Base-by-base conservation (phyloP, 2,113 vertebrate species). In the Poeciliopsis retropinna region DNA sequence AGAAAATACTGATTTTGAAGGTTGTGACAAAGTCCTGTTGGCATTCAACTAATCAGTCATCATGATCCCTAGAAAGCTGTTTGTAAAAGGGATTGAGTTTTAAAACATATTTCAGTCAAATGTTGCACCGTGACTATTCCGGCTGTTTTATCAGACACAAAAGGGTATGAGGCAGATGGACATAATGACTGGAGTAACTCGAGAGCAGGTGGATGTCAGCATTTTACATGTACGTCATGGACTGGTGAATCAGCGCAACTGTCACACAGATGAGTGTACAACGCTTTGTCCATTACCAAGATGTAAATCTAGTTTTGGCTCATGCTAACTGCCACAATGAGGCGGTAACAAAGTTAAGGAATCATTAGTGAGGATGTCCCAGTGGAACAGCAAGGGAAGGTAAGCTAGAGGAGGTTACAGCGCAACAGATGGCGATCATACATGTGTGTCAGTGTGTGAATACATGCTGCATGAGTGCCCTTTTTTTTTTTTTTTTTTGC, bases 301-400 rank as follows among this genome's bases (percentile, higher is more conserved):
- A 75, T 82, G 71, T 83, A 80, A 84, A 85, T 88, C 80, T 64
- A 75, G 65, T 69, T 47, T 63, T 19, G 54, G 34, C 44, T 70
- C 83, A 84, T 80, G 75, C 80, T 88, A 82, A 82, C 73, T 51
- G 70, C 75, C 69, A 68, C 89, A 89, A 92, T 84, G 82, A 93
- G 88, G 81, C 77, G 91, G 78, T 89, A 92, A 92, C 88, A 77
- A 89, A 91, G 87, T 94, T 88, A 88, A 82, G 80, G 86, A 91
- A 85, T 91, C 89, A 88, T 91, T 88, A 90, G 88, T 77, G 83
- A 90, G 85, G 88, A 75, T 91, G 86, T 91, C 88, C 80, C 72
- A 10, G 87, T 81, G 85, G 87, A 84, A 65, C 19, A 19, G 76
- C 2, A 67, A 86, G 81, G 74, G 72, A 89, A 80, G 81, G 82